Base-by-base conservation (phyloP, 2,888 invertebrate genomes). In the Lepidocyrtoides sp. region DNA sequence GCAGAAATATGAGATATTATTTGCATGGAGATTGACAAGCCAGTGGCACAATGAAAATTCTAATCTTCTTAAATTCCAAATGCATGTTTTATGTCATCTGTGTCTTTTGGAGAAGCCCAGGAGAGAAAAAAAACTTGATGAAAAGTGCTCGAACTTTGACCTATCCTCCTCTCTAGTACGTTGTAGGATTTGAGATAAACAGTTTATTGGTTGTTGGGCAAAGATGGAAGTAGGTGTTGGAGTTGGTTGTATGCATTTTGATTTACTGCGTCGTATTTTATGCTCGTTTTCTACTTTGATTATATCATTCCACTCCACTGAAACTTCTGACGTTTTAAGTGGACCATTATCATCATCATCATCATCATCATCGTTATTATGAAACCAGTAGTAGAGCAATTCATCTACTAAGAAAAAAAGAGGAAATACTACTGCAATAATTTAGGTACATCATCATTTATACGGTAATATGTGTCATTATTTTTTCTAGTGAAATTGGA, bases 391-490 rank as follows among this genome's bases (percentile, higher is more conserved):
- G n/a, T n/a, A n/a, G n/a, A n/a, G n/a, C n/a, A 60, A 20, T 17
- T 54, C 17, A 14, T 17, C 54, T n/a, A n/a, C n/a, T n/a, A n/a
- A n/a, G n/a, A n/a, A n/a, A n/a, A n/a, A n/a, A n/a, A n/a, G n/a
- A n/a, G n/a, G n/a, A n/a, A n/a, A n/a, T n/a, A n/a, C n/a, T n/a
- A n/a, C n/a, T n/a, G n/a, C n/a, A n/a, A n/a, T n/a, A n/a, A n/a
- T n/a, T n/a, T n/a, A n/a, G n/a, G n/a, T n/a, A n/a, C n/a, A n/a
- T n/a, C n/a, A n/a, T 48, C 48, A 23, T 41, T 69, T 23, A 23
- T 60, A 36, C 69, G n/a, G n/a, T n/a, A n/a, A n/a, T n/a, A n/a
- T n/a, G 69, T 69, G 69, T 41, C 69, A 69, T 36, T 69, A 41
- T 17, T 69, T 69, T 69, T 10, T 12, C 7, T 23, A 14, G 17